Conservation (phyloP, 2,113 vertebrate species). For the Crotalus tigris region DNA sequence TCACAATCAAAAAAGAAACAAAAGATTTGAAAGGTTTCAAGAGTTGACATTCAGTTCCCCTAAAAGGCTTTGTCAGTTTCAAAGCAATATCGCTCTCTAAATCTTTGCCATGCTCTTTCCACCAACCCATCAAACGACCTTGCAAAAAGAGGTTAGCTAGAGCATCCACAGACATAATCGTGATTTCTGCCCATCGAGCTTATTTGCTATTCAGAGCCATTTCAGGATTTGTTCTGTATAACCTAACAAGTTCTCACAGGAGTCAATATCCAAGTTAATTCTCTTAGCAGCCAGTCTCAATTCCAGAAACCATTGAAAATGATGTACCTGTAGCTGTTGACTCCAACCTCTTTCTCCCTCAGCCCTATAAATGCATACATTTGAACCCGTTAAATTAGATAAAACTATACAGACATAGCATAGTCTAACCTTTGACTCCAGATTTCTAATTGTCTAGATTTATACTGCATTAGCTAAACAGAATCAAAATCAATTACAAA, state of each 20-base stretch:
- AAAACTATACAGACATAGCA: conserved; percentile 5
- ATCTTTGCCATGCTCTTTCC: conserved; percentile 47
- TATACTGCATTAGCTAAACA: neutral
- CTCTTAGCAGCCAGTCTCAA: conserved; percentile 45
- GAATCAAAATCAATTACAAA: neutral
- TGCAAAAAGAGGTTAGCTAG: conserved; percentile 34
- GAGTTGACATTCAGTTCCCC: conserved; percentile 25
- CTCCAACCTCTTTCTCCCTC: conserved; percentile 10
- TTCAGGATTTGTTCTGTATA: conserved; percentile 45
- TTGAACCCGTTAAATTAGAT: neutral
- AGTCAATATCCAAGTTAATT: conserved; percentile 49
- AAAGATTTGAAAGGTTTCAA: conserved; percentile 44
- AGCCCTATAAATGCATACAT: neutral
- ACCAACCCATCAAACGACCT: conserved; percentile 47
- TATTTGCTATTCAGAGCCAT: conserved; percentile 58
- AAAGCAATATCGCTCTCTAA: conserved; percentile 49
- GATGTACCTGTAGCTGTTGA: conserved; percentile 1
- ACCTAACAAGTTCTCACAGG: conserved; percentile 53
- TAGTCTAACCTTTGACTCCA: conserved; percentile 1
- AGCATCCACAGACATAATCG: conserved; percentile 37
- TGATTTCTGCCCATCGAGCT: conserved; percentile 47
- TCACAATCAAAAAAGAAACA: conserved; percentile 36
- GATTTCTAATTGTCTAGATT: neutral
- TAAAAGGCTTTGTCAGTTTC: conserved; percentile 53
- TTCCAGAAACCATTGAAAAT: conserved; percentile 11